Base-by-base conservation (phyloP, 2,888 invertebrate species). In the Spodoptera picta region DNA sequence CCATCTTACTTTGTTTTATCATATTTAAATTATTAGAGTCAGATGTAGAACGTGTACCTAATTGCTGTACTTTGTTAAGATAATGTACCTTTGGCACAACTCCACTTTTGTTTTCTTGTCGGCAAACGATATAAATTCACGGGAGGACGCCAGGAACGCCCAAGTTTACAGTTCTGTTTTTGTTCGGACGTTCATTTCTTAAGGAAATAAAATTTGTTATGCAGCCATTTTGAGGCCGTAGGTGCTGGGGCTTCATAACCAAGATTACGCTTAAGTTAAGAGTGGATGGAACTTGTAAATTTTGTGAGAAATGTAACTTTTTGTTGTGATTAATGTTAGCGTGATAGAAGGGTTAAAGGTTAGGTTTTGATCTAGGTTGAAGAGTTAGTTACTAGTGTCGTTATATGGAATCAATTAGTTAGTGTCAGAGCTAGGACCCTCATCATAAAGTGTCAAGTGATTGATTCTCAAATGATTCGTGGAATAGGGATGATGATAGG, bases 11-110 rank as follows among this genome's bases (percentile, higher is more conserved):
- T 92, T 93, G 94, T 94, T 94, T 93, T 94, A 94, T 94, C 94
- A 94, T 94, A 94, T 94, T 94, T 94, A 94, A 94, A 94, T 94
- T 94, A 94, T 94, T 93, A 92, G 90, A 94, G 94, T 94, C 92
- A 94, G 93, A 94, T 94, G 94, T 94, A 92, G 93, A 94, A 94
- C 94, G 94, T 94, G 94, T 94, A 94, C 93, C 91, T 94, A 94
- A 94, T 94, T 94, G 94, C 94, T 89, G 92, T 94, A 94, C 94
- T 94, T 94, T 94, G 93, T 94, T 93, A 93, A 94, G 94, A 94
- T 94, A 94, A 94, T 94, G 94, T 94, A 94, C 94, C 94, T 94
- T 91, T 91, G 94, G 93, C 92, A 89, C 91, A 89, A 87, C 90
- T 93, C 92, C 91, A 94, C 94, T 94, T 94, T 94, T 94, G 94